Evolutionary conservation across 2,888 invertebrate genomes (phyloP).

Genomic region (Spialia ferax): DNA sequence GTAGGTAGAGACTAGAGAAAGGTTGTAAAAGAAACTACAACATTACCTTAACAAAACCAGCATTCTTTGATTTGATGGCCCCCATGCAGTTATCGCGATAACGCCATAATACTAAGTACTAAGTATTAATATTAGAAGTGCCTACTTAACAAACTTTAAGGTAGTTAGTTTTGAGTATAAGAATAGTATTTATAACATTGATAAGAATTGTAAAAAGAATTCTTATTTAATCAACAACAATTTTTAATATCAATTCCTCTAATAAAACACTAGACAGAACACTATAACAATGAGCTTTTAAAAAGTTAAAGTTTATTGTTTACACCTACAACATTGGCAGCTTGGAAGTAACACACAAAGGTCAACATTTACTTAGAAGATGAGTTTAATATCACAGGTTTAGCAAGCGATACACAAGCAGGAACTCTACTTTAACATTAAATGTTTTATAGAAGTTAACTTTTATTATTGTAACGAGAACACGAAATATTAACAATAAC

Average conservation of each 20-base stretch:
- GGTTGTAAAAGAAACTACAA: slow-evolving; percentile 42
- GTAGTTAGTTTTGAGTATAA: slow-evolving; percentile 38
- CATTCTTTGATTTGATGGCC: slow-evolving; percentile 80
- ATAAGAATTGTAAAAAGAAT: slow-evolving; percentile 52
- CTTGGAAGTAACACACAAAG: slow-evolving; percentile 63
- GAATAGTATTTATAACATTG: slow-evolving; percentile 48
- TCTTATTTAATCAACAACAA: slow-evolving; percentile 41
- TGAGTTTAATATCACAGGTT: slow-evolving; percentile 82
- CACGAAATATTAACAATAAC: slow-evolving; percentile 55
- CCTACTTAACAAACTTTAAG: slow-evolving; percentile 39
- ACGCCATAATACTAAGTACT: slow-evolving; percentile 46
- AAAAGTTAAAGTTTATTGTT: slow-evolving; percentile 60
- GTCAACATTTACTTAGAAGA: slow-evolving; percentile 62
- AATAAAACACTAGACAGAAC: slow-evolving; percentile 53
- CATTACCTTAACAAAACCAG: slow-evolving; percentile 71
- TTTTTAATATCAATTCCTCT: slow-evolving; percentile 53
- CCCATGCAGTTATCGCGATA: slow-evolving; percentile 75
- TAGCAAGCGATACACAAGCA: slow-evolving; percentile 81
- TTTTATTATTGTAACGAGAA: slow-evolving; percentile 55
- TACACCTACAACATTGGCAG: slow-evolving; percentile 63
- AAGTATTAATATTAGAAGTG: slow-evolving; percentile 37
- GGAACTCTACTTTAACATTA: slow-evolving; percentile 75
- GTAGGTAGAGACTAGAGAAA: neutral
- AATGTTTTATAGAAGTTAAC: slow-evolving; percentile 44
- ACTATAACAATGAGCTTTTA: slow-evolving; percentile 65